Base-by-base conservation (phyloP, 2,113 vertebrate species). In the Cercocebus atys region DNA sequence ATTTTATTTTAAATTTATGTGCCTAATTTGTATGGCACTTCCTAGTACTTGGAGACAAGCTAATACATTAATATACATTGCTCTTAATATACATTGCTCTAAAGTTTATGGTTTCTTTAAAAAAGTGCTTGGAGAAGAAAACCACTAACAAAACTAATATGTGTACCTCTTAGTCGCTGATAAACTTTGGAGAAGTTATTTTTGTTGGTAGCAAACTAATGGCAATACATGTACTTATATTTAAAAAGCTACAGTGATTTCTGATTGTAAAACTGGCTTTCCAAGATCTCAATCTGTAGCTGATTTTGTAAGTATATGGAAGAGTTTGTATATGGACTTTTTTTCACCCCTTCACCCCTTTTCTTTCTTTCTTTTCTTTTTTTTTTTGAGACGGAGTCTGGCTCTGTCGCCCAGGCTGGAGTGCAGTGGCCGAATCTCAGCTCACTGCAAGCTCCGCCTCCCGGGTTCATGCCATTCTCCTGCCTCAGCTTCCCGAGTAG, bases 171-270 rank as follows among this genome's bases (percentile, higher is more conserved):
- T 79, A 78, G 38, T 50, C 52, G 9, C 73, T 40, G 73, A 52
- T 50, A 93, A n/a, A 72, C 76, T 87, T 30, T 87, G 30, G 35
- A 61, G 40, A 86, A 93, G 61, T 81, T 84, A 17, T 38, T 75
- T 95, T 83, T 93, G 23, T 92, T 94, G 45, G 83, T 94, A 47
- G 72, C 50, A 72, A 61, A 64, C 35, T 79, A 84, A 14, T 95
- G 75, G 25, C 45, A 82, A 47, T n/a, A 23, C 47, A 35, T 27
- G 45, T 78, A 17, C 81, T 92, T 92, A 72, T 52, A 35, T 43
- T 88, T 78, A 52, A 80, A 91, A 94, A 78, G 66, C 57, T 50
- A 40, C n/a, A 35, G 11, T 78, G 47, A 10, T 85, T 89, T 86
- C 32, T 72, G 70, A 72, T 87, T 75, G 23, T 78, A 83, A 93